Base-by-base conservation (phyloP, 1,140 invertebrate genomes). In the Oryzaephilus surinamensis region DNA sequence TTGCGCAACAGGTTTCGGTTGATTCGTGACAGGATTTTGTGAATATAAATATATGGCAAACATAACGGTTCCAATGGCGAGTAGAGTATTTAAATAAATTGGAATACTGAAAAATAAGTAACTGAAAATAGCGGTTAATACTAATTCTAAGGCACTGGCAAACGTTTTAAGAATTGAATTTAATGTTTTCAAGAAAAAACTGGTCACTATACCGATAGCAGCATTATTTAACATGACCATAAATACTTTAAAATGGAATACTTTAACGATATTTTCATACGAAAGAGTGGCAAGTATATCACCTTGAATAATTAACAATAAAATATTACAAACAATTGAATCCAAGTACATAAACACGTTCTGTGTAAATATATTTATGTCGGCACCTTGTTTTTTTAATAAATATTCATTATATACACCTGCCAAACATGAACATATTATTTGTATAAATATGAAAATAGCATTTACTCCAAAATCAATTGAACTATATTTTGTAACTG, bases 121-220 rank as follows among this genome's bases (percentile, higher is more conserved):
- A 54, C 87, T 89, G 0, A 95, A 69, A 4, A 95, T 64, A 6
- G 92, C 92, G 4, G 90, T 95, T 51, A 96, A 87, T 20, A 94
- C 69, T 8, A 97, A 63, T 63, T 97, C 93, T 44, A 97, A 67
- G 18, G 91, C 91, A 67, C 88, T 90, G 1, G 93, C 92, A 67
- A 96, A 97, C 6, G 88, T 94, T 68, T 97, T 97, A 26, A 97
- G 66, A 52, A 97, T 96, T 6, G 92, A 97, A 65, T 97, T 97
- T 37, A 97, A 71, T 44, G 80, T 86, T 56, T 88, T 87, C 1
- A 97, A 67, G 55, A 97, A 96, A 55, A 96, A 85, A 60, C 88
- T 92, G 0, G 92, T 96, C 1, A 92, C 82, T 49, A 97, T 91
- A 14, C 93, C 93, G 36, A 93, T 81, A 1, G 81, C 74, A 1